Evolutionary conservation across 2,888 invertebrate species (phyloP), one percentile per base, ranked within the genome.

Genomic region (Orgyia antiqua): DNA sequence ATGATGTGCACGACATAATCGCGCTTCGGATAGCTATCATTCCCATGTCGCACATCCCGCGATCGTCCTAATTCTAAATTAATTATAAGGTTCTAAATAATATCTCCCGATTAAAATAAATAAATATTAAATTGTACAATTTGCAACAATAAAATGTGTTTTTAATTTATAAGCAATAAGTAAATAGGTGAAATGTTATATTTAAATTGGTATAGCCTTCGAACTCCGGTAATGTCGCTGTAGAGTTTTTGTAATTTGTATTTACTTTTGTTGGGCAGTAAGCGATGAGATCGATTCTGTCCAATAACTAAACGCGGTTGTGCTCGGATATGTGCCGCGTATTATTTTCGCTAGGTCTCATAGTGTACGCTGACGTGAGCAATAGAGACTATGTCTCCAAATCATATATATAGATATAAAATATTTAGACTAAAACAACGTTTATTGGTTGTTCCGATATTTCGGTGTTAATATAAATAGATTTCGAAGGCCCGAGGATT

Each of bases 401-500:
- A 45, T 55, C 45, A 36, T 42, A 34, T 43, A 42, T n/a, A n/a
- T n/a, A n/a, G n/a, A 33, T 32, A 40, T 42, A 31, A 41, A 47
- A 27, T 44, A 36, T 33, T 42, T 52, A 52, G 57, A 43, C 5
- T 39, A 39, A 42, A 35, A 24, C 49, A 52, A 52, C 39, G 30
- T 56, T 45, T 48, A 52, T 48, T 51, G 36, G 45, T 45, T 48
- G 41, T 43, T 45, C 58, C 53, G 58, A 58, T 55, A 57, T 58
- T 54, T 56, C 45, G 42, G 43, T 50, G 46, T 53, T 50, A 44
- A 40, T 36, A 42, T 47, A 45, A 37, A 47, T 45, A 40, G 40
- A 36, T 39, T 37, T 46, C 45, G 39, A 41, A 41, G 46, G 50
- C 51, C 55, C 58, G 55, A 46, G 51, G 46, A 52, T 49, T 32